A percentile compares a stretch with the other conserved stretches of the same genome.
These are phyloP conservation scores for Platyrinchus mystaceus DNA, from an alignment of 2,797 vertebrate species.

Conservation along the genomic window DNA sequence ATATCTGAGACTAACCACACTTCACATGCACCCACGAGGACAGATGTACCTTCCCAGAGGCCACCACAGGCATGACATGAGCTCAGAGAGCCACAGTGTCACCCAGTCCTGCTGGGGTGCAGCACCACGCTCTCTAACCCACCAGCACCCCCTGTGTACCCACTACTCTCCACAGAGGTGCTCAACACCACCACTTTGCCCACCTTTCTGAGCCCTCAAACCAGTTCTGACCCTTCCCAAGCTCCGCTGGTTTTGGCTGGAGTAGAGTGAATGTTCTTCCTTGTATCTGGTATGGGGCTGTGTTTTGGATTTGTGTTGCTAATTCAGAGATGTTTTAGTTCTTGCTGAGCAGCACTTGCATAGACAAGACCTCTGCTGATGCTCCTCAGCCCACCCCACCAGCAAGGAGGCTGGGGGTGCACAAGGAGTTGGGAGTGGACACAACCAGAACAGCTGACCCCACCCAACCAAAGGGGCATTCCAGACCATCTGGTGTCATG, in stretches of 20 bases:
- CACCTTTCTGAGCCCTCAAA: neutral
- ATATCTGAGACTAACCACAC: neutral
- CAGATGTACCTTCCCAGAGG: fast-evolving
- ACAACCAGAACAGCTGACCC: neutral
- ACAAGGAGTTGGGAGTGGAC: neutral
- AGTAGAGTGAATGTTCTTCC: fast-evolving
- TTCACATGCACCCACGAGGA: neutral
- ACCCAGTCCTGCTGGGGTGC: neutral
- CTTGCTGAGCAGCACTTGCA: fast-evolving
- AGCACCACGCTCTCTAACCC: fast-evolving
- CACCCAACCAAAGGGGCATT: neutral
- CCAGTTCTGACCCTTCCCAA: neutral
- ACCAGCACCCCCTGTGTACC: fast-evolving
- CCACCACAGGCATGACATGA: fast-evolving
- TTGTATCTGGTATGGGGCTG: neutral
- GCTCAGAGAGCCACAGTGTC: neutral
- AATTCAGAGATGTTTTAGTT: neutral
- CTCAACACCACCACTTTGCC: neutral
- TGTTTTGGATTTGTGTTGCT: neutral
- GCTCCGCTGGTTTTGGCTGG: neutral
- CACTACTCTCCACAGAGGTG: neutral
- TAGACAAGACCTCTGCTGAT: no score
- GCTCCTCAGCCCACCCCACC: neutral
- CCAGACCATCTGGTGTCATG: neutral
- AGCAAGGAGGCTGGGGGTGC: no score